Conservation (phyloP, 1,140 invertebrate species). For the Amphibalanus amphitrite region DNA sequence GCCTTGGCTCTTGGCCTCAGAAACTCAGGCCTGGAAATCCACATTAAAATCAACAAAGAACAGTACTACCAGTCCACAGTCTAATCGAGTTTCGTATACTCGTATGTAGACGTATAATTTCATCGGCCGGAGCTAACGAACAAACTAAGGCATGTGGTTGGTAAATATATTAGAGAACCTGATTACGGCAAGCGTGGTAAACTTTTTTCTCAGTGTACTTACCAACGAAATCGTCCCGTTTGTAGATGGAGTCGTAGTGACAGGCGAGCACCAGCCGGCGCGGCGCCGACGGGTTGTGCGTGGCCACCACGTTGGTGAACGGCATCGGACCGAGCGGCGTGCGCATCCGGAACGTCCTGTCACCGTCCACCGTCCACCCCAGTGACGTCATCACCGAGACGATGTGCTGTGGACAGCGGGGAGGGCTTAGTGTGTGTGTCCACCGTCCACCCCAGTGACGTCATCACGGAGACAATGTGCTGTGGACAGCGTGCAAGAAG, state of each 20-base stretch:
- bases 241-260: conserved; percentile 90
- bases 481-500: conserved; percentile 22
- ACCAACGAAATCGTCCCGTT: conserved; percentile 28
- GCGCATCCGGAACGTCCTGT: conserved; percentile 44
- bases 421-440: too few species aligned
- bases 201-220: too few species aligned
- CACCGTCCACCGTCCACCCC: conserved; percentile 58
- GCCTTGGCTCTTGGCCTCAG: too few species aligned
- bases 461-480: conserved; percentile 50
- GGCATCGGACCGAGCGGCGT: conserved; percentile 52
- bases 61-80: too few species aligned
- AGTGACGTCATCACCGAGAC: conserved; percentile 40
- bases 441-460: conserved; percentile 50
- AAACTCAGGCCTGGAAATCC: too few species aligned
- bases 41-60: too few species aligned
- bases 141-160: too few species aligned
- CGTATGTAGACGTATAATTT: too few species aligned
- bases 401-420: conserved; percentile 41
- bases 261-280: conserved; percentile 70
- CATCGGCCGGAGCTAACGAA: too few species aligned
- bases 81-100: too few species aligned
- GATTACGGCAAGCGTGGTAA: too few species aligned
- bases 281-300: conserved; percentile 57
- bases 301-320: conserved; percentile 76
- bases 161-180: too few species aligned